Evolutionary conservation across 2,797 vertebrate genomes (phyloP).

Genomic region (Phalanger gymnotis): DNA sequence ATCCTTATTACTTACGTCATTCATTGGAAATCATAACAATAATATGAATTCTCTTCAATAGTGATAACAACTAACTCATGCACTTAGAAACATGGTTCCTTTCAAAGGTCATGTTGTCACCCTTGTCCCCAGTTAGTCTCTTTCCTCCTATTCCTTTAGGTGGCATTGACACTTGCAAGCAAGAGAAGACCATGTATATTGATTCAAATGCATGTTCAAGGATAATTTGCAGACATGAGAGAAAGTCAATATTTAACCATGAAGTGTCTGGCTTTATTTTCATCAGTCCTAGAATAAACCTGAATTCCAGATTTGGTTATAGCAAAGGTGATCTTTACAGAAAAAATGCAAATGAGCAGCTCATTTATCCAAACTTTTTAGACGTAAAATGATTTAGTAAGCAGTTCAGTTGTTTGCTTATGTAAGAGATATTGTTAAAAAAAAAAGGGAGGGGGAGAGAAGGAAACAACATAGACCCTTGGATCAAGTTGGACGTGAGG

Average conservation of each 20-base stretch:
- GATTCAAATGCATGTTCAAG: conserved; percentile 5
- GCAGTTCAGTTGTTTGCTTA: background rate
- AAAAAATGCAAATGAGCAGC: conserved; percentile 21
- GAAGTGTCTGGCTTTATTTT: conserved; percentile 32
- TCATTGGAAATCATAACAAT: background rate
- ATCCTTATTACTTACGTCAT: background rate
- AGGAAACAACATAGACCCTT: conserved; percentile 12
- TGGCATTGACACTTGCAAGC: conserved; percentile 28
- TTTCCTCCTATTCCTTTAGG: conserved; percentile 14
- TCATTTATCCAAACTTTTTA: conserved; percentile 23
- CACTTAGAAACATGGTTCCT: background rate
- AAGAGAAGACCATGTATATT: background rate
- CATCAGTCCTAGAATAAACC: conserved; percentile 4
- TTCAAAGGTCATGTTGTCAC: background rate
- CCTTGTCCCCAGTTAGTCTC: background rate
- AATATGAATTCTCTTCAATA: background rate
- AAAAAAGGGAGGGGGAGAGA: background rate
- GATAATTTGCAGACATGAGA: conserved; percentile 4
- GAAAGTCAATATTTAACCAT: background rate
- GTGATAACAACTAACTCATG: background rate
- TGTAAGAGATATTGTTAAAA: background rate
- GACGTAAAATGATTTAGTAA: conserved; percentile 8
- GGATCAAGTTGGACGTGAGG: conserved; percentile 8
- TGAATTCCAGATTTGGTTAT: conserved; percentile 15
- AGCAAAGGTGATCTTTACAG: conserved; percentile 2